Evolutionary conservation across 2,888 invertebrate genomes (phyloP), one percentile per base, ranked within the genome.

Genomic region (Yponomeuta cagnagella): DNA sequence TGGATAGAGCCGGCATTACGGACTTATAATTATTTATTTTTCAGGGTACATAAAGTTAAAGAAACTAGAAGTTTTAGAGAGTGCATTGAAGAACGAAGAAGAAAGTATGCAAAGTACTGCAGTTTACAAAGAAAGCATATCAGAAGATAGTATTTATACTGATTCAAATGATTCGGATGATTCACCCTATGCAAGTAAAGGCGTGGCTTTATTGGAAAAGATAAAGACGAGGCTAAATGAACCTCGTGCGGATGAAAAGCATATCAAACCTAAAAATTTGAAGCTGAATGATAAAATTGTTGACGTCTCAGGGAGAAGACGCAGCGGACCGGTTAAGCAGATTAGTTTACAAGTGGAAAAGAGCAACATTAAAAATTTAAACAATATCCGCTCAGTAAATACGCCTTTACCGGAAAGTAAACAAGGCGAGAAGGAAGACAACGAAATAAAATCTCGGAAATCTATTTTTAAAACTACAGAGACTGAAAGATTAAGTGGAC

Each of bases 21-120:
- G 15, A 58, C 63, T 68, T 52, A 58, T 68, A 70, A 66, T 15
- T 58, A 66, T 48, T 63, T 70, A 1, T 67, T 12, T 87, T 89
- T 65, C 82, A 95, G 95, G 95, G 64, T 95, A 90, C 75, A 89
- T 94, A 1, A 93, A 93, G 76, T 80, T 94, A 30, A 93, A 93
- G 76, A 89, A 93, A 76, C 75, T 93, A 69, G 93, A 93, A 77
- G 88, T 92, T 70, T 79, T 92, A 75, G 88, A 91, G 81, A 92
- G 91, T 73, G 83, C 84, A 1, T 73, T 86, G 0, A 89, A 86
- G 79, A 89, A 89, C 76, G 76, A 75, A 63, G 84, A 81, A 37
- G 37, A 37, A 52, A 52, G 1, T 58, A 58, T 58, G 12, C 52
- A 12, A 12, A 15, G 15, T 58, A 58, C 12, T 58, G 15, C 52